Base-by-base conservation (phyloP, 2,113 vertebrate species). In the Eclectus roratus region DNA sequence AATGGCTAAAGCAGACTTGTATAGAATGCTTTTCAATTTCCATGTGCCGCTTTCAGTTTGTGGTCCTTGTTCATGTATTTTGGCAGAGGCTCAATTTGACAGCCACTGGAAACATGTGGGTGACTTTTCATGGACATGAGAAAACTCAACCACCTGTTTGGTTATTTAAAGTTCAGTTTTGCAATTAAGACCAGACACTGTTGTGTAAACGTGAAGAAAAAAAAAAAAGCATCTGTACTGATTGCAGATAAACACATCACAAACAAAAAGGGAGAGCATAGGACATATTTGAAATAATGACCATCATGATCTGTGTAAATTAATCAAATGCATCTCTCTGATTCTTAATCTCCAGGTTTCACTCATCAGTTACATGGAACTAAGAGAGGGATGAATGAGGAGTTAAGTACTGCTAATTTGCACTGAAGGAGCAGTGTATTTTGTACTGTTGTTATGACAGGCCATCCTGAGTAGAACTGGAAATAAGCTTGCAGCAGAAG, bases 331-430 rank as follows among this genome's bases (percentile, higher is more conserved):
- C 5, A 13, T 68, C 5, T 31, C 12, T n/a, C 29, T 7, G 23
- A 25, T 46, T 71, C 13, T 24, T 74, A 10, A n/a, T 46, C 41
- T 43, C n/a, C 46, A 10, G 50, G 10, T 79, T 10, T 79, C 18
- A 58, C 1, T 23, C 4, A 2, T 7, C 1, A 2, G 18, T 39
- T 79, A 19, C 0, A 3, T 25, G 73, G 28, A 65, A 46, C 6
- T 19, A 14, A 41, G 82, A 58, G 43, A 31, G 49, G 35, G 76
- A 14, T 4, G 13, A 71, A n/a, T 17, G 44, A 44, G 70, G 50
- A 49, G 31, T 9, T 0, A 3, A 43, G 37, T 31, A 6, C 31
- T 71, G 81, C 46, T 74, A 2, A 71, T 41, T n/a, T 37, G 37
- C 21, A 7, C 49, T 69, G 64, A 61, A 72, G 77, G 66, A 64